A percentile compares a stretch with the other conserved stretches of the same genome.
Evolutionary conservation across 2,797 vertebrate genomes (phyloP).

Genomic region (Sebastes hubbsi): DNA sequence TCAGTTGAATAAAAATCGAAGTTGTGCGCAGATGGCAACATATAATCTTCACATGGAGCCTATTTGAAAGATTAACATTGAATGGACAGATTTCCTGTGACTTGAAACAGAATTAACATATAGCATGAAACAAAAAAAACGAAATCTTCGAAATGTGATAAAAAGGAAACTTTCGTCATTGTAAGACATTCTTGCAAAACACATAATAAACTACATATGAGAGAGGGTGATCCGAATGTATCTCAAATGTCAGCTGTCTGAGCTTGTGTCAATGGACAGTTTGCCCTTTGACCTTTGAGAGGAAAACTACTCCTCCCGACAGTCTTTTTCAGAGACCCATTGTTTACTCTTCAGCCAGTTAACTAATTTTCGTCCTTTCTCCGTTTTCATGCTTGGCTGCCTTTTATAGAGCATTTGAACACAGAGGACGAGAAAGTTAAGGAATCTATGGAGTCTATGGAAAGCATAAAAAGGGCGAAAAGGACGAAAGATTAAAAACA

Average conservation of each 20-base stretch:
- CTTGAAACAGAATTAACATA: conserved; percentile 3
- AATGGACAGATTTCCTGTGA: conserved; percentile 42
- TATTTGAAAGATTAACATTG: conserved; percentile 39
- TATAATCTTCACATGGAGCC: conserved; percentile 42
- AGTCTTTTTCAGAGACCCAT: conserved; percentile 48
- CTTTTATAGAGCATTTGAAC: conserved; percentile 3
- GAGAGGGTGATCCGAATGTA: conserved; percentile 28
- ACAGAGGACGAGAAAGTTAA: neutral
- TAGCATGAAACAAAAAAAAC: conserved; percentile 9
- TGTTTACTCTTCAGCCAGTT: conserved; percentile 69
- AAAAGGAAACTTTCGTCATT: conserved; percentile 22
- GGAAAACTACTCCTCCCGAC: conserved; percentile 58
- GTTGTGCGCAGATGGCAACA: conserved; percentile 29
- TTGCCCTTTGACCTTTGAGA: conserved; percentile 66
- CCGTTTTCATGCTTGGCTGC: conserved; percentile 29
- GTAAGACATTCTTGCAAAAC: neutral
- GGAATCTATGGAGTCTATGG: neutral
- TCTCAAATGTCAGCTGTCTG: conserved; percentile 64
- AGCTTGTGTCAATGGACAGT: conserved; percentile 65
- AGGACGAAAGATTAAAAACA: neutral
- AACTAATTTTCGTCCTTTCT: conserved; percentile 52
- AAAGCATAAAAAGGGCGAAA: neutral
- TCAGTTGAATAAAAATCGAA: conserved; percentile 48
- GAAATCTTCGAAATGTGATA: neutral
- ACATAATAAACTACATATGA: conserved; percentile 8